Conservation (phyloP, 2,888 invertebrate species). For the Conistra vaccinii region DNA sequence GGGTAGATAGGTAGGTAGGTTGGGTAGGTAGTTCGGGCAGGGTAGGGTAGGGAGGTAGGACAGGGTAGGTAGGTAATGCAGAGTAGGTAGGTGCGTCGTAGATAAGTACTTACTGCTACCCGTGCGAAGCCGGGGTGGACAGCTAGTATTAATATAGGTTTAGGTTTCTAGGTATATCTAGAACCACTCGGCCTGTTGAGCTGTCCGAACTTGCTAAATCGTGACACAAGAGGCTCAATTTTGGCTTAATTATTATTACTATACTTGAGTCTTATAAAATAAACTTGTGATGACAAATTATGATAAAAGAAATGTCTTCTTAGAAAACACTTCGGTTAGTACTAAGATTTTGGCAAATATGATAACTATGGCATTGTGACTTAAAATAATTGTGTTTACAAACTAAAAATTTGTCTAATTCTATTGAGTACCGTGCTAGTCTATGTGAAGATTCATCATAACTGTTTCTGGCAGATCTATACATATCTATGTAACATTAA, state of each 20-base stretch:
- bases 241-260: constrained; percentile 39
- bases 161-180: constrained; percentile 12
- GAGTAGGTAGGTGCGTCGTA: no score
- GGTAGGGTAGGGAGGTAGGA: no score
- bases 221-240: constrained; percentile 34
- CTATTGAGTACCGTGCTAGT: constrained; percentile 15
- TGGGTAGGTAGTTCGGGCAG: no score
- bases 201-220: constrained; percentile 18
- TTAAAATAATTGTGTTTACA: constrained; percentile 2
- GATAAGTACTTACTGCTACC: no score
- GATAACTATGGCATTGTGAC: constrained; percentile 25
- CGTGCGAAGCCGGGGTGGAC: no score
- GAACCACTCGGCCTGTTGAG: constrained; percentile 28
- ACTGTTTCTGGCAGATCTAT: constrained; percentile 21
- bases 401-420: constrained; percentile 4
- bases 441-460: constrained; percentile 16
- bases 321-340: constrained; percentile 22
- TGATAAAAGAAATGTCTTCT: constrained; percentile 26
- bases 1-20: no score
- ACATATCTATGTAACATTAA: not conserved
- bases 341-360: constrained; percentile 47
- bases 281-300: constrained; percentile 36
- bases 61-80: no score
- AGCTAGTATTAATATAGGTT: not conserved
- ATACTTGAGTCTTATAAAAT: constrained; percentile 31